Evolutionary conservation across 2,888 invertebrate genomes (phyloP).

Genomic region (Drosophila anomalata): DNA sequence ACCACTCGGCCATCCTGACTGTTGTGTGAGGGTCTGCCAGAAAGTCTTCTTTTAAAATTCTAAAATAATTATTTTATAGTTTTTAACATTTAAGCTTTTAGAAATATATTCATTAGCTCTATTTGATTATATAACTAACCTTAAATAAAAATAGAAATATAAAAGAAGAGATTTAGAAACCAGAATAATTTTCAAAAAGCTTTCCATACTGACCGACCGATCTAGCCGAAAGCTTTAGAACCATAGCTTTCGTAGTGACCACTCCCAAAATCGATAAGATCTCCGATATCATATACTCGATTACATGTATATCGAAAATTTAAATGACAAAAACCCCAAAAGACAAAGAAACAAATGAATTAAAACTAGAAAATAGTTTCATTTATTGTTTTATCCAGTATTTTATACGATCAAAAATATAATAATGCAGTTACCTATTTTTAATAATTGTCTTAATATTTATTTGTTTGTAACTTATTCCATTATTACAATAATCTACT

Average conservation of each 20-base stretch:
- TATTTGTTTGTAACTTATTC: constrained; percentile 50
- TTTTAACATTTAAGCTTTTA: neutral
- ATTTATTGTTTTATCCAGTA: constrained; percentile 68
- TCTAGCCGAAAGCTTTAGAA: constrained; percentile 23
- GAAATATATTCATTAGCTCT: neutral
- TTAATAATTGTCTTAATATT: constrained; percentile 50
- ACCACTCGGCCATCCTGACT: constrained; percentile 67
- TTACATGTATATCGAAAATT: neutral
- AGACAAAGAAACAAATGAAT: neutral
- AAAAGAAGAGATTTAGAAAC: neutral
- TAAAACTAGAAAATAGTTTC: constrained; percentile 53
- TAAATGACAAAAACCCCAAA: neutral
- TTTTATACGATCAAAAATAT: constrained; percentile 70
- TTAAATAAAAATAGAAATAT: neutral
- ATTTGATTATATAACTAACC: neutral
- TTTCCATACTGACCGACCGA: constrained; percentile 1
- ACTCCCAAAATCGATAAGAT: constrained; percentile 7
- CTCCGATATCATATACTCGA: neutral
- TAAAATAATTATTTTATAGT: neutral
- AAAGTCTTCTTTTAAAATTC: neutral
- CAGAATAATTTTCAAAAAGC: neutral
- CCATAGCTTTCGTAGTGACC: constrained; percentile 8
- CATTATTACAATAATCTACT: constrained; percentile 49
- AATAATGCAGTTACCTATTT: constrained; percentile 55
- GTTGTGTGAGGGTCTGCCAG: neutral